A percentile compares a stretch with the other conserved stretches of the same genome.
phyloP scores from a whole-genome alignment of 2,888 invertebrate species.

The Dryobotodes eremita region DNA sequence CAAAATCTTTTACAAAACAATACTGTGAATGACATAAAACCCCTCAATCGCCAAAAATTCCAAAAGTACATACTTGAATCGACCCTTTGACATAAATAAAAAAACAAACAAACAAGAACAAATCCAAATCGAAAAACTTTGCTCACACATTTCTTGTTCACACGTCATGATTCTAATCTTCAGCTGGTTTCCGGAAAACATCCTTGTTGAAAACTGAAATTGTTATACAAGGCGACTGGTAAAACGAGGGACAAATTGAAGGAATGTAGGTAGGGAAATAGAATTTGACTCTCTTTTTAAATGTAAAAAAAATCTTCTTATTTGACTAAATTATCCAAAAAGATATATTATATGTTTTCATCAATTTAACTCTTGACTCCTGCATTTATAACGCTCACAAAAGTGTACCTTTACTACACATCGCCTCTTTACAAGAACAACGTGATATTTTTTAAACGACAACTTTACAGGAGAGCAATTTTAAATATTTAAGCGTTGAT shows the following conservation, averaged over 20 bases:
- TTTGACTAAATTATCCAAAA: neutral
- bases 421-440: no score
- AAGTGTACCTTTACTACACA: no score
- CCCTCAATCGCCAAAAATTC: conserved; percentile 18
- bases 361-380: neutral
- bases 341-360: neutral
- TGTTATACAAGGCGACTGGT: conserved; percentile 3
- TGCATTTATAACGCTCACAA: neutral
- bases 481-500: no score
- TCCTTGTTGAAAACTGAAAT: conserved; percentile 48
- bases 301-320: no score
- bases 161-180: conserved; percentile 54
- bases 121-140: conserved; percentile 60
- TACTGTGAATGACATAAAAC: conserved; percentile 10
- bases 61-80: conserved; percentile 35
- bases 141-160: conserved; percentile 48
- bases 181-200: conserved; percentile 38
- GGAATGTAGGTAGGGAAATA: neutral
- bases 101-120: conserved; percentile 47
- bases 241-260: neutral
- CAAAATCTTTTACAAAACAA: neutral
- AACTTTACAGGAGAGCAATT: no score
- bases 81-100: conserved; percentile 38
- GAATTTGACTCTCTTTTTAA: neutral
- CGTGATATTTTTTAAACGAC: no score